Evolutionary conservation across 2,888 invertebrate genomes (phyloP).

Genomic region (Melieria omissa): DNA sequence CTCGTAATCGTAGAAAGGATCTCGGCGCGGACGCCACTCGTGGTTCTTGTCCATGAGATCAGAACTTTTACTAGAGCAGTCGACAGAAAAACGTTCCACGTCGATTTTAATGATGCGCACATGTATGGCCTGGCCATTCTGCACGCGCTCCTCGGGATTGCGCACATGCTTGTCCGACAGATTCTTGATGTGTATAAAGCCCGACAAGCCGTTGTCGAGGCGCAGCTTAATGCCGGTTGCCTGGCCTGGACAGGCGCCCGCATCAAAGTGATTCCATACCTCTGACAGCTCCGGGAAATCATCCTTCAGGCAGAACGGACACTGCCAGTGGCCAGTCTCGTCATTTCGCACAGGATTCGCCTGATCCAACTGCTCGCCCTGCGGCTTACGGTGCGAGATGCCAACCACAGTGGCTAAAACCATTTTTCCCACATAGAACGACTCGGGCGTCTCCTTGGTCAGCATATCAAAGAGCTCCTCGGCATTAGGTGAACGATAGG

Average conservation of each 20-base stretch:
- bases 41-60: slow-evolving; percentile 91
- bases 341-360: slow-evolving; percentile 96
- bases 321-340: slow-evolving; percentile 95
- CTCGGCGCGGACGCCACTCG: slow-evolving; percentile 90
- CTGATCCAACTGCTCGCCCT: slow-evolving; percentile 92
- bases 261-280: slow-evolving; percentile 99
- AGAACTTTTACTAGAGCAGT: slow-evolving; percentile 92
- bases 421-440: slow-evolving; percentile 90
- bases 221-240: slow-evolving; percentile 91
- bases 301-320: slow-evolving; percentile 95
- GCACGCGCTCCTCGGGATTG: slow-evolving; percentile 93
- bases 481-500: slow-evolving; percentile 81
- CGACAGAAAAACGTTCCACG: slow-evolving; percentile 91
- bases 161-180: slow-evolving; percentile 92
- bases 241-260: slow-evolving; percentile 94
- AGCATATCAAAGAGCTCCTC: slow-evolving; percentile 95
- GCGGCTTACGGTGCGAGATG: slow-evolving; percentile 88
- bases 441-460: slow-evolving; percentile 95
- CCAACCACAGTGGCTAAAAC: slow-evolving; percentile 83
- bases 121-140: slow-evolving; percentile 84
- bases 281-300: slow-evolving; percentile 96
- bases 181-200: slow-evolving; percentile 94
- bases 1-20: slow-evolving; percentile 91
- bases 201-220: slow-evolving; percentile 91
- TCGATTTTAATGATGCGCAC: slow-evolving; percentile 95